phyloP scores from a whole-genome alignment of 2,797 vertebrate species.

The Eremophila alpestris region DNA sequence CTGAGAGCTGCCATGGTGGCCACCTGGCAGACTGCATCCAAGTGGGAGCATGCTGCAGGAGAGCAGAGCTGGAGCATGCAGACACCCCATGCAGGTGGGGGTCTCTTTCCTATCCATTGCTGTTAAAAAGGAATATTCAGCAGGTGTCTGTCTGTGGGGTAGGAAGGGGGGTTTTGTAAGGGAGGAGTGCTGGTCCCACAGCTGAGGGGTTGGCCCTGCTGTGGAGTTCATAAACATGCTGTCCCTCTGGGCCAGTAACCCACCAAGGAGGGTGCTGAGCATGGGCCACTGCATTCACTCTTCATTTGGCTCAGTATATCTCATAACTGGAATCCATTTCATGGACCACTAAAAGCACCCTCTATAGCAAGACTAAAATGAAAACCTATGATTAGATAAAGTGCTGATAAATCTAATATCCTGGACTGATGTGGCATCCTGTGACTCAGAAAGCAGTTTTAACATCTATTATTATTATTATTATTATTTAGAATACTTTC shows the following conservation, averaged over 20 bases:
- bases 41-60: accelerated
- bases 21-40: accelerated
- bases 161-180: background rate
- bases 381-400: slow-evolving; percentile 58
- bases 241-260: background rate
- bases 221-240: accelerated
- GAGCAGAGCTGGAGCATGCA: accelerated
- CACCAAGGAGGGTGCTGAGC: background rate
- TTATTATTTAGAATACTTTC: background rate
- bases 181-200: background rate
- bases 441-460: slow-evolving; percentile 19
- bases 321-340: slow-evolving; percentile 30
- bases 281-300: background rate
- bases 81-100: accelerated
- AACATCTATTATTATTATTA: background rate
- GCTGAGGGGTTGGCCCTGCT: background rate
- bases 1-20: background rate
- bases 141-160: background rate
- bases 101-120: background rate
- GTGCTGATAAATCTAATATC: slow-evolving; percentile 45
- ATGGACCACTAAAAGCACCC: background rate
- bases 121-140: background rate
- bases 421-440: slow-evolving; percentile 21
- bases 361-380: slow-evolving; percentile 37
- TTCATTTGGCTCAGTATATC: slow-evolving; percentile 18